Evolutionary conservation across 2,888 invertebrate genomes (phyloP).

Genomic region (Ophion costatus): DNA sequence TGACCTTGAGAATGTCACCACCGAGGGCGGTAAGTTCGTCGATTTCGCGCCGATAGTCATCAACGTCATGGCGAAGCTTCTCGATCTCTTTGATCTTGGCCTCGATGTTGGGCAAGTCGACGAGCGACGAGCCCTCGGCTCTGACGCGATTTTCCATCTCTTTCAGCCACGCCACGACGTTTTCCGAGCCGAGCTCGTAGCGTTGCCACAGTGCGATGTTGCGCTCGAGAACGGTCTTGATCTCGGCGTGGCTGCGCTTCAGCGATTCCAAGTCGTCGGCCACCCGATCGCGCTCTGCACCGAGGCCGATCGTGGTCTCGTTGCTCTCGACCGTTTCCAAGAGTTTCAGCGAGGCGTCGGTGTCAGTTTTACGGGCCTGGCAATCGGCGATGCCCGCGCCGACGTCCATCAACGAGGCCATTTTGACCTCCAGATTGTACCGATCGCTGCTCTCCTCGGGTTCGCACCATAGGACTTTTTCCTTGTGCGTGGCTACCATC

Average conservation of each 20-base stretch:
- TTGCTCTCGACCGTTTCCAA: slow-evolving; percentile 90
- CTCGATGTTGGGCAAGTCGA: slow-evolving; percentile 88
- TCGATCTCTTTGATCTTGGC: slow-evolving; percentile 89
- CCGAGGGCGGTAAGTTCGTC: slow-evolving; percentile 88
- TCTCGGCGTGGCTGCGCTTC: slow-evolving; percentile 88
- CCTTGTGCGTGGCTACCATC: slow-evolving; percentile 91
- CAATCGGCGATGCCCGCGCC: slow-evolving; percentile 90
- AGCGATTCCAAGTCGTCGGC: slow-evolving; percentile 89
- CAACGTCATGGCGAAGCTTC: slow-evolving; percentile 87
- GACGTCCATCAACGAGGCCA: slow-evolving; percentile 91
- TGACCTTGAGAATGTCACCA: slow-evolving; percentile 89
- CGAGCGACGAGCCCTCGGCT: slow-evolving; percentile 89
- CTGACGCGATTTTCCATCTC: slow-evolving; percentile 91
- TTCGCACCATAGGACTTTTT: slow-evolving; percentile 96
- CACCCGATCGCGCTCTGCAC: slow-evolving; percentile 88
- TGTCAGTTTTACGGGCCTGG: slow-evolving; percentile 87
- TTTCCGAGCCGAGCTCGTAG: slow-evolving; percentile 91
- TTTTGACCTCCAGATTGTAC: slow-evolving; percentile 96
- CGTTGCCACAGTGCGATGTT: slow-evolving; percentile 91
- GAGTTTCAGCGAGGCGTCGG: slow-evolving; percentile 89
- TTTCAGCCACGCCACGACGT: slow-evolving; percentile 90
- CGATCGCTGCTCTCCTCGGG: slow-evolving; percentile 95
- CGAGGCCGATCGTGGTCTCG: slow-evolving; percentile 88
- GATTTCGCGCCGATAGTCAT: slow-evolving; percentile 88
- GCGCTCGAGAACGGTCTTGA: slow-evolving; percentile 88